These are phyloP conservation scores for Scylla paramamosain DNA, from an alignment of 1,140 invertebrate species.

Conservation along the genomic window DNA sequence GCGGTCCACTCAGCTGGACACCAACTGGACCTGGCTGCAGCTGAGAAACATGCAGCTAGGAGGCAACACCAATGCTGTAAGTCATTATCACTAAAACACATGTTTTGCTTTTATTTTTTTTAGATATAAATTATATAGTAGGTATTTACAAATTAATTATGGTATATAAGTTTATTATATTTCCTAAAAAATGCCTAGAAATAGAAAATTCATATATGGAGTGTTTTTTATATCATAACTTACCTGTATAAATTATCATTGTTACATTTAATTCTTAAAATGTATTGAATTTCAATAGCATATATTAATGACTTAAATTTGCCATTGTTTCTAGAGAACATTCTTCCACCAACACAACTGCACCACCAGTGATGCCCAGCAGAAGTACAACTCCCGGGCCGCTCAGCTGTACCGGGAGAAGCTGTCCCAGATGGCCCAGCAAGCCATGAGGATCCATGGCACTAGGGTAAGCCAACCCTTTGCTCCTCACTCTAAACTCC, in stretches of 20 bases:
- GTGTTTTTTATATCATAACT: no score
- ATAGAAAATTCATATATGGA: no score
- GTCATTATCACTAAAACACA: conserved; percentile 79
- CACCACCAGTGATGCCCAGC: conserved; percentile 93
- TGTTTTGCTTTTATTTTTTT: background rate
- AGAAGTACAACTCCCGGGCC: conserved; percentile 98
- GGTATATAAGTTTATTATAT: no score
- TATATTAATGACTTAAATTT: no score
- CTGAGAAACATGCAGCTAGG: conserved; percentile 98
- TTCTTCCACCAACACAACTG: conserved; percentile 98
- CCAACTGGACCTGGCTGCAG: conserved; percentile 99
- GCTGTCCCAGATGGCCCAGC: conserved; percentile 87
- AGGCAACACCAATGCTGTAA: conserved; percentile 98
- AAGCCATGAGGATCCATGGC: conserved; percentile 94
- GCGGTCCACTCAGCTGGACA: conserved; percentile 97
- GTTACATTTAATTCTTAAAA: no score
- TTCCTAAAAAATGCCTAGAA: no score
- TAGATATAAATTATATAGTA: background rate
- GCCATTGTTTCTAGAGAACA: conserved; percentile 85
- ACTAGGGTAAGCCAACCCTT: conserved; percentile 87
- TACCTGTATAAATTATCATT: no score
- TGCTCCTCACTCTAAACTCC: background rate
- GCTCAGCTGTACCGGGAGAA: conserved; percentile 96
- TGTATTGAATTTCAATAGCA: no score
- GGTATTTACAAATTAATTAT: no score